A percentile compares a stretch with the other conserved stretches of the same genome.
phyloP scores from a whole-genome alignment of 1,140 invertebrate species.

The Leptopilina clavipes region DNA sequence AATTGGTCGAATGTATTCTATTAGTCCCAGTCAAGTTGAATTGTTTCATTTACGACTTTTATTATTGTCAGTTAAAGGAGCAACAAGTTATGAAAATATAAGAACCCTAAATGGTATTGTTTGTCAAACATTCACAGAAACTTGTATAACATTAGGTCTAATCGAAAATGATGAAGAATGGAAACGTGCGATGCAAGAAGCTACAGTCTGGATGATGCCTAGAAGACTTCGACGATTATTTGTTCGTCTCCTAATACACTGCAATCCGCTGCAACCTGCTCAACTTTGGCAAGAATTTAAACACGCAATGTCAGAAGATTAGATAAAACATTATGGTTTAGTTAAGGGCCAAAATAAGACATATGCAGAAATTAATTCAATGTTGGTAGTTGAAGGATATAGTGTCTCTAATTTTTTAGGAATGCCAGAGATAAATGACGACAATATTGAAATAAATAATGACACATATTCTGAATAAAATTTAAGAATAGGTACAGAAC shows the following conservation, averaged over 20 bases:
- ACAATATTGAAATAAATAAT: conserved; percentile 4
- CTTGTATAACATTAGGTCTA: too few relatives aligned
- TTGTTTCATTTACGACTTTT: conserved; percentile 31
- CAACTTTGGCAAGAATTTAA: conserved; percentile 40
- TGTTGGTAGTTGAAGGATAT: conserved; percentile 31
- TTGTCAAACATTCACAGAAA: too few relatives aligned
- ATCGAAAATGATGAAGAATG: too few relatives aligned
- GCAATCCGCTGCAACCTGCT: conserved; percentile 21
- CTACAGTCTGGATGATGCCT: conserved; percentile 38
- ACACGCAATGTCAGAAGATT: conserved; percentile 37
- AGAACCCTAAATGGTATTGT: too few relatives aligned
- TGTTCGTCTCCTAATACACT: conserved; percentile 37
- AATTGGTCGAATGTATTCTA: conserved; percentile 34
- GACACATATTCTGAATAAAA: background rate
- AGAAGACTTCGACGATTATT: background rate
- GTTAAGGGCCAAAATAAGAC: conserved; percentile 29
- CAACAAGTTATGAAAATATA: conserved; percentile 35
- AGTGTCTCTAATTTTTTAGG: conserved; percentile 30
- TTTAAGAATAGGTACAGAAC: conserved; percentile 9
- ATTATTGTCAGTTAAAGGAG: conserved; percentile 28
- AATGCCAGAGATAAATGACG: conserved; percentile 15
- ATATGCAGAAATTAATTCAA: conserved; percentile 30
- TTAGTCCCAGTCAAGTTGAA: conserved; percentile 31
- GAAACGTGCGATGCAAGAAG: too few relatives aligned
- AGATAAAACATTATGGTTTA: background rate